Base-by-base conservation (phyloP, 2,888 invertebrate species). In the Deilephila elpenor region DNA sequence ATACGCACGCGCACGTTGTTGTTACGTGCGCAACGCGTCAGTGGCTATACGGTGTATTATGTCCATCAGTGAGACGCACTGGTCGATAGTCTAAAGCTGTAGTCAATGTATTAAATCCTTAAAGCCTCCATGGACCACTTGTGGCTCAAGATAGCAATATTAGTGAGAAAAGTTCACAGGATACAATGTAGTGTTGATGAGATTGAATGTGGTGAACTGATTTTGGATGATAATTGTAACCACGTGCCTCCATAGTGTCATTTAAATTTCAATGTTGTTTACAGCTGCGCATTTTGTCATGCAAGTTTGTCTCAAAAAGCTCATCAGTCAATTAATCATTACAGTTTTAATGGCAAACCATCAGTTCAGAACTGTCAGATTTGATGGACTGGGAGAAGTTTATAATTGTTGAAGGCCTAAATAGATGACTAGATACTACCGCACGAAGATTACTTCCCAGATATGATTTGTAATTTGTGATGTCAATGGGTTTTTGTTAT, bases 251-350 rank as follows among this genome's bases (percentile, higher is more conserved):
- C 11, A n/a, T 7, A 61, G n/a, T n/a, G 59, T 37, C n/a, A 11
- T 64, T 7, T 32, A 6, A 7, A 37, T 11, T 20, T 20, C n/a
- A 44, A 5, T 44, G 37, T 20, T 64, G 11, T 20, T 5, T 64
- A 61, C 61, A 61, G 37, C n/a, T 20, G 64, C 44, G 37, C 44
- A 44, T 20, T 44, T 64, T 20, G 37, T 64, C 8, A 64, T 44
- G 11, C 11, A 44, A 44, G 11, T 44, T 44, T 14, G 14, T 44
- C 44, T 44, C 44, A 44, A 44, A 32, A 44, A 44, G 5, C n/a
- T 64, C 3, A 20, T 5, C 44, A 44, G 14, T 37, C 20, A 0
- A 3, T 64, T 64, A 14, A 11, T 44, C 3, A 11, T 44, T 11
- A 14, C 11, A 44, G 44, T 14, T 44, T 44, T 1, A 44, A 44